Evolutionary conservation across 2,888 invertebrate genomes (phyloP), one percentile per base, ranked within the genome.

Genomic region (Caenorhabditis uteleia): DNA sequence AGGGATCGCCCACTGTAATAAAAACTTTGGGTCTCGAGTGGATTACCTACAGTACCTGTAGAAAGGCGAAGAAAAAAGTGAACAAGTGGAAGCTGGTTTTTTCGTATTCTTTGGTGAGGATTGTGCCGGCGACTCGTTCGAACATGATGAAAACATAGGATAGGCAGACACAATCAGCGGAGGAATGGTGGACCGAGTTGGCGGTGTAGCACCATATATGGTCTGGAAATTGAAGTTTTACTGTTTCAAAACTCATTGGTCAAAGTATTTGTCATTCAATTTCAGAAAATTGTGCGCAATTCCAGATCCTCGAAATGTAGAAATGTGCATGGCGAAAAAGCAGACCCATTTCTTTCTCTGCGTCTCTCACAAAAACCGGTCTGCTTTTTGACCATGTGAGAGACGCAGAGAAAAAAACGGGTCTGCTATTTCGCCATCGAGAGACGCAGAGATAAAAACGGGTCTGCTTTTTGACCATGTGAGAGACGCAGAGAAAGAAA

Each of bases 61-160:
- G 34, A 16, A 57, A n/a, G 2, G 48, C 54, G 36, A 60, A 60
- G 21, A 60, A n/a, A 27, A 44, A 49, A 10, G 54, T 33, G 27
- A 60, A 60, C 27, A 47, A 29, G 31, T 60, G 60, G 6, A 60
- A 54, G 20, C 29, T 49, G 21, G 44, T 48, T 42, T 60, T 60
- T 29, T 60, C 60, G 36, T 60, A 60, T 21, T 60, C 51, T 36
- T 45, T 50, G 39, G 54, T 49, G 48, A 49, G 49, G n/a, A 60
- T 54, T 33, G 60, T 60, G 18, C 60, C 54, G 1, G 54, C 60
- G 6, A 54, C 55, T 7, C 60, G 8, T 31, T 60, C 60, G 21
- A 60, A 46, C 60, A 60, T 60, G 7, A 60, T 60, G 21, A 60
- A 60, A n/a, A 60, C 54, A 23, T 49, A 60, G 2, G 60, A 60